phyloP scores from a whole-genome alignment of 2,113 vertebrate genomes.

The Callipepla squamata region DNA sequence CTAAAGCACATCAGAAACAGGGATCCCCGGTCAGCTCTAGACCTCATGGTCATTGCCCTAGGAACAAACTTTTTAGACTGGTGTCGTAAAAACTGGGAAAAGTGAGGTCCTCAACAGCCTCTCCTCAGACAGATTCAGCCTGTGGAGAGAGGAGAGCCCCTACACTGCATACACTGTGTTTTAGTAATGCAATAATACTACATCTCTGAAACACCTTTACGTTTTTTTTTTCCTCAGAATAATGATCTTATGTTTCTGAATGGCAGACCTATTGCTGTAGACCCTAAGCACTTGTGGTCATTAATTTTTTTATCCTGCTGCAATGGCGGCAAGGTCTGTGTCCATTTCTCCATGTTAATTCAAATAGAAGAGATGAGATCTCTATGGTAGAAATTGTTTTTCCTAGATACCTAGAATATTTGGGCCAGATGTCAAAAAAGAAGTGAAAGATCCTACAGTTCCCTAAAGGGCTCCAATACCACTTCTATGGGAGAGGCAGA shows the following conservation, averaged over 20 bases:
- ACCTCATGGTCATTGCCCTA: accelerated
- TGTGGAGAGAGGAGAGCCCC: neutral
- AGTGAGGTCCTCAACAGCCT: accelerated
- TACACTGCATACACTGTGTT: neutral
- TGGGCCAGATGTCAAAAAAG: neutral
- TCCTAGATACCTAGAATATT: neutral
- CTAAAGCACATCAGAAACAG: neutral
- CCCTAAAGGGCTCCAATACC: neutral
- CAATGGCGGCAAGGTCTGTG: neutral
- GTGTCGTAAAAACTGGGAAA: neutral
- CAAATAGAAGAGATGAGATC: neutral
- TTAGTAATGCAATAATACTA: neutral
- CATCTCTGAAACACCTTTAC: neutral
- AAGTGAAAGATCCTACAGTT: neutral
- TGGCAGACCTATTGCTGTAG: neutral
- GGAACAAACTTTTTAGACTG: neutral
- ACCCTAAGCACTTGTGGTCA: accelerated
- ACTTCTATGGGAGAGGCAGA: neutral
- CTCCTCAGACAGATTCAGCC: neutral
- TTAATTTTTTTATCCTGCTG: neutral
- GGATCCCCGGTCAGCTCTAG: neutral
- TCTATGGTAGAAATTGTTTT: neutral
- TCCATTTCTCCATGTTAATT: neutral
- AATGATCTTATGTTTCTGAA: neutral
- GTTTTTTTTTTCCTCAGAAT: neutral